phyloP scores from a whole-genome alignment of 2,113 vertebrate genomes.

The Lontra canadensis region DNA sequence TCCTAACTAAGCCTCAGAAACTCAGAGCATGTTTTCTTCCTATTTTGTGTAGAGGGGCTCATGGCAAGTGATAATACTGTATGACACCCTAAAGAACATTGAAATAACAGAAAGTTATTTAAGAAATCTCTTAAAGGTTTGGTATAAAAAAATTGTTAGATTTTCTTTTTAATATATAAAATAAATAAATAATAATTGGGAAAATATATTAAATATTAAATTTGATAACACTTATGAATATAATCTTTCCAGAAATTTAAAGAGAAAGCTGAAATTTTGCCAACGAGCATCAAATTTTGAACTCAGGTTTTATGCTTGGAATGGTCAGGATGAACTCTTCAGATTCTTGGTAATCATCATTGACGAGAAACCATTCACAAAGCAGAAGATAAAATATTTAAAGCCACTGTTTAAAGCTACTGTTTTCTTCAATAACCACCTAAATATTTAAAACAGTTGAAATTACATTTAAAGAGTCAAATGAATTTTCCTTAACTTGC shows the following conservation, averaged over 20 bases:
- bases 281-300: neutral
- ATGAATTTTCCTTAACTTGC: neutral
- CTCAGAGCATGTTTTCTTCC: neutral
- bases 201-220: neutral
- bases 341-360: neutral
- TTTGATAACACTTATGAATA: neutral
- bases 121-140: neutral
- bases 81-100: neutral
- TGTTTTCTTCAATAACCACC: neutral
- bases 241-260: neutral
- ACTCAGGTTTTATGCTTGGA: neutral
- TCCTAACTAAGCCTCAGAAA: neutral
- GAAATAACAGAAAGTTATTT: neutral
- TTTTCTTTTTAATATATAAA: neutral
- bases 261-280: neutral
- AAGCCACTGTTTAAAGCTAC: neutral
- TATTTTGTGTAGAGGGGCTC: neutral
- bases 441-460: slow-evolving; percentile 51
- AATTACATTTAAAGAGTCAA: slow-evolving; percentile 23
- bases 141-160: neutral
- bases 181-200: neutral
- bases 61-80: neutral
- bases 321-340: neutral
- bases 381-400: slow-evolving; percentile 7
- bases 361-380: neutral